Conservation (phyloP, 2,797 vertebrate species). For the Eulemur coronatus region DNA sequence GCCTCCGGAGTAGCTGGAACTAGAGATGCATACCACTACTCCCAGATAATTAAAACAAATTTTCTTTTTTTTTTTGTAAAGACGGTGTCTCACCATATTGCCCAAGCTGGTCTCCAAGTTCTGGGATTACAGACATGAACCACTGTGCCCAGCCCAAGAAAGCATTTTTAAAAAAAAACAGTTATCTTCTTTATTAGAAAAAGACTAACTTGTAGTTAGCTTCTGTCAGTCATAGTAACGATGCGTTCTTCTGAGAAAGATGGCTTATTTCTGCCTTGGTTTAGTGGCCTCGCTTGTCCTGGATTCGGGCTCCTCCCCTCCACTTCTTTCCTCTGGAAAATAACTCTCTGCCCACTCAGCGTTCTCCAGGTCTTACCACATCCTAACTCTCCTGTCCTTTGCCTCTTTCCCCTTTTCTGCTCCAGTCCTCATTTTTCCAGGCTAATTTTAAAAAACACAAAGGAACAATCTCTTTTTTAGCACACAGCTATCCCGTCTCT, state of each 20-base stretch:
- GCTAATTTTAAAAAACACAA: conserved; percentile 41
- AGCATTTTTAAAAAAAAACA: not conserved
- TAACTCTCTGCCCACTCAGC: not conserved
- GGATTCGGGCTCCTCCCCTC: not conserved
- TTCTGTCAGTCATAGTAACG: not conserved
- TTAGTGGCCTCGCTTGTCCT: not conserved
- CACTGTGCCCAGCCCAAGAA: not conserved
- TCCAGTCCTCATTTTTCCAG: not conserved
- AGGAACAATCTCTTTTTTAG: conserved; percentile 14
- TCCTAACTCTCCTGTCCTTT: not conserved
- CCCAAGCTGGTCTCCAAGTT: no score
- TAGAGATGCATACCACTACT: no score
- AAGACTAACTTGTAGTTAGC: not conserved
- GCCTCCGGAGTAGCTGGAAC: no score
- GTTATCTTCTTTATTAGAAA: not conserved
- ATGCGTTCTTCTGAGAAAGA: not conserved
- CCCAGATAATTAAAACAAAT: no score
- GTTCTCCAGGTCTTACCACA: not conserved
- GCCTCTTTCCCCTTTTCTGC: not conserved
- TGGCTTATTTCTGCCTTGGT: not conserved
- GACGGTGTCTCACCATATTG: no score
- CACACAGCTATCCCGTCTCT: not conserved
- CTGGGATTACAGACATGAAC: no score
- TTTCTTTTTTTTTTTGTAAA: no score
- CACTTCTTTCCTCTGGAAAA: conserved; percentile 1